Percentiles rank a stretch among this genome's conserved stretches.
phyloP scores from a whole-genome alignment of 1,140 invertebrate species.

The Lysiphlebus fabarum region DNA sequence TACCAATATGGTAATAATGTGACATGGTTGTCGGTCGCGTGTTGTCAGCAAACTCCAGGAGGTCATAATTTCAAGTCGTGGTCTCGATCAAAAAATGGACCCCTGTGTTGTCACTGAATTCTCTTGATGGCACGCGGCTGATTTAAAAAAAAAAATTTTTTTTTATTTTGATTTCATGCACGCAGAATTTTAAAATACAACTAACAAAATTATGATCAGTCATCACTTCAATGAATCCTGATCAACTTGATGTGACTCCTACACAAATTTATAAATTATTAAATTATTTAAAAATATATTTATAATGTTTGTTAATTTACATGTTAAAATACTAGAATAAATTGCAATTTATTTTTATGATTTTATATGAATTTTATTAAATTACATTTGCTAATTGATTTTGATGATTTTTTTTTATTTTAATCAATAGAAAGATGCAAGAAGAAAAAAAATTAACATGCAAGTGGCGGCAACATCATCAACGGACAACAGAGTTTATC shows the following conservation, averaged over 20 bases:
- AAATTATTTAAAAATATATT: not conserved
- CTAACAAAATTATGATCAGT: slow-evolving; percentile 22
- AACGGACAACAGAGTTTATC: slow-evolving; percentile 46
- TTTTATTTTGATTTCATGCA: no score
- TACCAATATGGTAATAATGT: slow-evolving; percentile 48
- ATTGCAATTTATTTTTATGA: not conserved
- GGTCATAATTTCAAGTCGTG: slow-evolving; percentile 35
- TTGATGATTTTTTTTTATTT: no score
- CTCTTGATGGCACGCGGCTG: slow-evolving; percentile 47
- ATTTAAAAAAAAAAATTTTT: no score
- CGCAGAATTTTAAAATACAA: slow-evolving; percentile 18
- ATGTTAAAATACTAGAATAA: not conserved
- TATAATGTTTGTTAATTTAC: no score
- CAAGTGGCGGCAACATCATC: slow-evolving; percentile 15
- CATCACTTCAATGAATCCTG: slow-evolving; percentile 22
- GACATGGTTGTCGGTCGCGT: slow-evolving; percentile 48
- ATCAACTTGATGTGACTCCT: no score
- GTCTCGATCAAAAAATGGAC: slow-evolving; percentile 30
- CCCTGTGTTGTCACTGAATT: slow-evolving; percentile 37
- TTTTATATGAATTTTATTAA: no score
- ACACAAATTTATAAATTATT: no score
- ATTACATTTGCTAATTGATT: no score
- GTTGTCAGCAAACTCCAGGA: slow-evolving; percentile 44
- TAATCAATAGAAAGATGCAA: no score
- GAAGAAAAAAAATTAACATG: no score